Evolutionary conservation across 1,140 invertebrate species (phyloP).

Genomic region (Helicoverpa zea): DNA sequence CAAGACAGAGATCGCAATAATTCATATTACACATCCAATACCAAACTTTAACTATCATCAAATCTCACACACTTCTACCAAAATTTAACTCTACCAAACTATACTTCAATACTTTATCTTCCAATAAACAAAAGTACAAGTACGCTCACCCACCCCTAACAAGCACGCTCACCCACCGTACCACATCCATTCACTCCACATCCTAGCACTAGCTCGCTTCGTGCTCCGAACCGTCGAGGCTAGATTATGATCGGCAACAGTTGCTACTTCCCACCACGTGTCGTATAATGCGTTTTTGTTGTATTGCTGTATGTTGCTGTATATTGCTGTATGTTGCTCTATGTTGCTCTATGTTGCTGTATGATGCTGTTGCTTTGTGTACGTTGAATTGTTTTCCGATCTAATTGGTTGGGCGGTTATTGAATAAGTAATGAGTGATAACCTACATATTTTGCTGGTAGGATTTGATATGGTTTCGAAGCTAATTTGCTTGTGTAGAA

Average conservation of each 20-base stretch:
- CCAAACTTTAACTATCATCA: too few relatives aligned
- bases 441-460: too few relatives aligned
- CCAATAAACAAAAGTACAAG: neutral
- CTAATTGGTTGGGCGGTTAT: too few relatives aligned
- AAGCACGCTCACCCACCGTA: neutral
- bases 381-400: too few relatives aligned
- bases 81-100: too few relatives aligned
- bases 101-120: too few relatives aligned
- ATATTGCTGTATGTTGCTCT: neutral
- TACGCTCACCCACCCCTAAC: neutral
- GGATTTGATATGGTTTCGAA: too few relatives aligned
- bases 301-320: neutral
- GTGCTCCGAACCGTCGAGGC: conserved; percentile 37
- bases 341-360: neutral
- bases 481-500: too few relatives aligned
- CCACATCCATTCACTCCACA: neutral
- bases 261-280: conserved; percentile 45
- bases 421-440: too few relatives aligned
- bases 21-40: too few relatives aligned
- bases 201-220: neutral
- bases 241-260: conserved; percentile 58
- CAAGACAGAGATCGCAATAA: too few relatives aligned
- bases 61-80: too few relatives aligned
- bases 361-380: neutral
- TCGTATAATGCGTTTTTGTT: conserved; percentile 30